Base-by-base conservation (phyloP, 2,797 vertebrate genomes). In the Gallirallus australis region DNA sequence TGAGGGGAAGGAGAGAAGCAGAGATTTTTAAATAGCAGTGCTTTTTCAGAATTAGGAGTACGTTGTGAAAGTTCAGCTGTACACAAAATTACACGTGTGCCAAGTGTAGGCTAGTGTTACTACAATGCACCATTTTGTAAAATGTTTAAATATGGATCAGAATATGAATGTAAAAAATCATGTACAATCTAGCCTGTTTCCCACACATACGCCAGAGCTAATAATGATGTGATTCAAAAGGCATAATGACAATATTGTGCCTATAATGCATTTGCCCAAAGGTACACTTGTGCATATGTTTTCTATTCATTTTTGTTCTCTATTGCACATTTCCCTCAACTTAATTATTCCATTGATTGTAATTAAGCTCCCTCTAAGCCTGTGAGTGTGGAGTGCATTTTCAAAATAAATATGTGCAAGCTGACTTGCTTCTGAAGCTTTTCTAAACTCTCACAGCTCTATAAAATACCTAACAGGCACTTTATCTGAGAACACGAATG, bases 261-360 rank as follows among this genome's bases (percentile, higher is more conserved):
- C 85, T 97, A 77, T 96, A 96, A 97, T 87, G 53, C 92, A 81
- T 96, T 95, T 97, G 96, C 97, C 96, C 97, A 97, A 95, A 97
- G 95, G 95, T 96, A 84, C 90, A 93, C 86, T 96, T 96, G 85
- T 80, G 83, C 96, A 89, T 97, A 96, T 96, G 96, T 94, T 97
- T 97, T 95, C 94, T 95, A 92, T 96, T 97, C 93, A 96, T 97
- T 97, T 97, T 94, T 92, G 89, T 91, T 96, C 93, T 96, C 89
- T 93, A 79, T 85, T 96, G 95, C 93, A 85, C 89, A 93, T 95
- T 97, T 95, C 71, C 59, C 91, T 91, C 93, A 93, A 94, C 82
- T 90, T 97, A 97, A 97, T 97, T 97, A 96, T 97, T 96, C 94
- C 92, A 92, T 56, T 97, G 97, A 97, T 97, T 96, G 93, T 94